Base-by-base conservation (phyloP, 2,797 vertebrate genomes). In the Neopelma chrysocephalum region DNA sequence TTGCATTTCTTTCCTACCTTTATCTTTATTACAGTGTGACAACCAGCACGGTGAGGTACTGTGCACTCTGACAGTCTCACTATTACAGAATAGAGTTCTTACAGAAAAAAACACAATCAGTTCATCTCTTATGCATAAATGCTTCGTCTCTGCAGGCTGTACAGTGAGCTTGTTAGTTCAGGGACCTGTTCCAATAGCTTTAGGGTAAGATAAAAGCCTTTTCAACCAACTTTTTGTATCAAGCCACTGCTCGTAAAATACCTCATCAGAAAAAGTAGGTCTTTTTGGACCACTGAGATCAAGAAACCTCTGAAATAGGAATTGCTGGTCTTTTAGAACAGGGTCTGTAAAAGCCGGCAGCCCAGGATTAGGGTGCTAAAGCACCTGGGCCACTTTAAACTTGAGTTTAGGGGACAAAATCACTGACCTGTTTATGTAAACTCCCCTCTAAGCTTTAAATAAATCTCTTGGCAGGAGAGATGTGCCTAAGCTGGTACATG, bases 71-170 rank as follows among this genome's bases (percentile, higher is more conserved):
- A 80, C 88, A 90, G 87, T 62, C 45, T 38, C 42, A 18, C 77
- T 86, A 27, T 8, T 48, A 58, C 57, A 82, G 79, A 62, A 82
- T 32, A 51, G 64, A 90, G 66, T 90, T 94, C 83, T 83, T 68
- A 68, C 42, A 87, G 73, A 71, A 82, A 53, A 48, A 77, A 45
- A 12, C 72, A 12, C 60, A 31, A 93, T 87, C 78, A 12, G 8
- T 93, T 96, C 71, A 91, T 93, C 78, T 90, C 71, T 84, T 92
- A 71, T 94, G 87, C 93, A 82, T 43, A 88, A 93, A 91, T 53
- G 56, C 82, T 94, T 94, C 82, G 73, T 96, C 76, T 94, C 75
- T 84, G 65, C 61, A 71, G 87, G 75, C 89, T 71, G 31, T 61
- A 47, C 47, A 70, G 69, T 0, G 17, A 84, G 76, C 65, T 50